phyloP scores from a whole-genome alignment of 2,888 invertebrate species.

The Xestobium rufovillosum region DNA sequence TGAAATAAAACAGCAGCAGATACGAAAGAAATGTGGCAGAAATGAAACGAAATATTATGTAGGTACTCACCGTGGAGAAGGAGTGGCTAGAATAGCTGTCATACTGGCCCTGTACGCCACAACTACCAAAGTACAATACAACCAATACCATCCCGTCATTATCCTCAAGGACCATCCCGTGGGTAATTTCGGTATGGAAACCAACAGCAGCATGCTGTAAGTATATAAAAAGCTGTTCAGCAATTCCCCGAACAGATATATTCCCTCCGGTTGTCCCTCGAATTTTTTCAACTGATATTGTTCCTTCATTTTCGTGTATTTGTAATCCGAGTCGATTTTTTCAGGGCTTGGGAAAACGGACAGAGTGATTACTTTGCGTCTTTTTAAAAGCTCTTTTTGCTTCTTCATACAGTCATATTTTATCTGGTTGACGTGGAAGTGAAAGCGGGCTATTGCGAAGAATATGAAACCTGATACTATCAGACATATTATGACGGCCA shows the following conservation, averaged over 20 bases:
- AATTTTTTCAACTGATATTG: slow-evolving; percentile 28
- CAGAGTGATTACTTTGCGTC: slow-evolving; percentile 27
- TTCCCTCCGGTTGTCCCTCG: slow-evolving; percentile 42
- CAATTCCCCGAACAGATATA: slow-evolving; percentile 65
- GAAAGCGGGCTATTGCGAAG: slow-evolving; percentile 55
- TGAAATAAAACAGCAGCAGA: too few species aligned
- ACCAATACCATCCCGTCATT: slow-evolving; percentile 82
- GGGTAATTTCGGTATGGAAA: slow-evolving; percentile 70
- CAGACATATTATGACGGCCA: slow-evolving; percentile 60
- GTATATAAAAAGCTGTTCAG: slow-evolving; percentile 70
- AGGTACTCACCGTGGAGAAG: slow-evolving; percentile 58
- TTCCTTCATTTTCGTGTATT: slow-evolving; percentile 35
- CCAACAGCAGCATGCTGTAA: slow-evolving; percentile 72
- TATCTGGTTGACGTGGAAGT: slow-evolving; percentile 41
- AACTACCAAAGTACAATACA: slow-evolving; percentile 72
- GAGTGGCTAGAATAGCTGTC: slow-evolving; percentile 76
- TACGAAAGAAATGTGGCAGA: too few species aligned
- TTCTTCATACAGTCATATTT: slow-evolving; percentile 14
- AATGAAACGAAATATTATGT: too few species aligned
- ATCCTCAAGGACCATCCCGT: slow-evolving; percentile 72
- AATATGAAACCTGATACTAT: slow-evolving; percentile 60
- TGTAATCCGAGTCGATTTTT: slow-evolving; percentile 30
- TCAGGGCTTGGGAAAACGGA: slow-evolving; percentile 26
- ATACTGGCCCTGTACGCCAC: slow-evolving; percentile 77
- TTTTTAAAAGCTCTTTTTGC: slow-evolving; percentile 16